phyloP scores from a whole-genome alignment of 2,888 invertebrate genomes.

The Laspeyria flexula region DNA sequence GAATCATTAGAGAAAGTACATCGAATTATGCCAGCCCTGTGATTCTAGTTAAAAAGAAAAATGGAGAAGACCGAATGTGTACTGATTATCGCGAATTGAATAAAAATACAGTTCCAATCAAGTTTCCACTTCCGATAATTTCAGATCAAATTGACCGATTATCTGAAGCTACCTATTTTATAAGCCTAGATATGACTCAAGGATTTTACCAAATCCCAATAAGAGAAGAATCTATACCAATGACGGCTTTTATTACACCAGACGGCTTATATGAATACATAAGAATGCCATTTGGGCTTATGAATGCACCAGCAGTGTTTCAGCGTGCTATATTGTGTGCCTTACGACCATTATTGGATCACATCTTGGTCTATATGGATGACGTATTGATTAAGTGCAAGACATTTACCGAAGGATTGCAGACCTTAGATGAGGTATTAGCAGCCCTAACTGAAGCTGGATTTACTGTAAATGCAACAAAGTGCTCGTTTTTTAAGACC shows the following conservation, averaged over 20 bases:
- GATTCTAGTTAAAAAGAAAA: not conserved
- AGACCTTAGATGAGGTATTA: not conserved
- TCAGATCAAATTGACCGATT: not conserved
- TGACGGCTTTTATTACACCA: not conserved
- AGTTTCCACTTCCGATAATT: not conserved
- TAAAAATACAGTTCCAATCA: slow-evolving; percentile 1
- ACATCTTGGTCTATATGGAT: not conserved
- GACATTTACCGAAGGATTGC: slow-evolving; percentile 1
- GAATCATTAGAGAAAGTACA: no score
- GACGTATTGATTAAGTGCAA: slow-evolving; percentile 1
- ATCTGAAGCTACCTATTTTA: not conserved
- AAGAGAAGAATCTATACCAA: no score
- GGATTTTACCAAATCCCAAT: no score
- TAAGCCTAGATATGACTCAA: not conserved
- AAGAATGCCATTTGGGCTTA: slow-evolving; percentile 1
- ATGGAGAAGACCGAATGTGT: slow-evolving; percentile 3
- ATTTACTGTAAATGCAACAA: not conserved
- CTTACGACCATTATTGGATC: not conserved
- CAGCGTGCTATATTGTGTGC: not conserved
- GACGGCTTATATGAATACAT: not conserved
- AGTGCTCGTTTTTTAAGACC: slow-evolving; percentile 1
- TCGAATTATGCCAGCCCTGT: no score
- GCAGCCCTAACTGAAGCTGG: not conserved
- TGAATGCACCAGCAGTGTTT: not conserved
- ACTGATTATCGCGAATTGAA: not conserved